Conservation (phyloP, 2,113 vertebrate species). For the Recurvirostra avosetta region DNA sequence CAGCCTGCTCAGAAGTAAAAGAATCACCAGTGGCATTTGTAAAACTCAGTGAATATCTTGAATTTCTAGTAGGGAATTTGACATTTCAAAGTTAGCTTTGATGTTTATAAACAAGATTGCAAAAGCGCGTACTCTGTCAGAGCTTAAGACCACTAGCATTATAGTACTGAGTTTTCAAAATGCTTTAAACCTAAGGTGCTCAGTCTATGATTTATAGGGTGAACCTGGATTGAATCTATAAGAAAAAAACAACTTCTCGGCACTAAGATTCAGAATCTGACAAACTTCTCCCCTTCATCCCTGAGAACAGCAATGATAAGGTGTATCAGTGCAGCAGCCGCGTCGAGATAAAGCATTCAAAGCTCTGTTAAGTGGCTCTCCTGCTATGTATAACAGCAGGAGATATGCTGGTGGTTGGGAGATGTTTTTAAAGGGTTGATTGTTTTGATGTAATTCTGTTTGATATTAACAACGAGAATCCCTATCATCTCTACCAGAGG, state of each 20-base stretch:
- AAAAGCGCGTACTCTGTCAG: not conserved
- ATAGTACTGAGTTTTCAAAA: not conserved
- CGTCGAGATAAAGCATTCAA: not conserved
- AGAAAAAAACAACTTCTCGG: not conserved
- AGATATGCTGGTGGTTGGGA: not conserved
- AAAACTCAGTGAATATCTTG: conserved; percentile 43
- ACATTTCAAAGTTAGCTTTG: conserved; percentile 62
- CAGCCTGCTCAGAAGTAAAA: conserved; percentile 22
- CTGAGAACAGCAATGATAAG: not conserved
- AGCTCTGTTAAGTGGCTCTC: not conserved
- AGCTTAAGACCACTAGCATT: conserved; percentile 18
- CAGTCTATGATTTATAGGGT: not conserved
- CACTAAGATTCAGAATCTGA: not conserved
- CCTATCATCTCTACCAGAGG: not conserved
- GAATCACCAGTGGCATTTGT: conserved; percentile 50
- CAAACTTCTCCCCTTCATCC: not conserved
- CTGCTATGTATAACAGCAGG: not conserved
- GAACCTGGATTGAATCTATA: not conserved
- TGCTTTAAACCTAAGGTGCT: not conserved
- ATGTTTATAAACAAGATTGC: conserved; percentile 38
- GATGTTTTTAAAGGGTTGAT: not conserved
- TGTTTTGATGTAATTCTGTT: not conserved
- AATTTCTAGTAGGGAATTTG: conserved; percentile 45
- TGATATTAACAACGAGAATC: not conserved
- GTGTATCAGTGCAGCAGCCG: not conserved